Evolutionary conservation across 92 coral and sea anemone genomes (phyloP).

Genomic region (Palythoa grandiflora): DNA sequence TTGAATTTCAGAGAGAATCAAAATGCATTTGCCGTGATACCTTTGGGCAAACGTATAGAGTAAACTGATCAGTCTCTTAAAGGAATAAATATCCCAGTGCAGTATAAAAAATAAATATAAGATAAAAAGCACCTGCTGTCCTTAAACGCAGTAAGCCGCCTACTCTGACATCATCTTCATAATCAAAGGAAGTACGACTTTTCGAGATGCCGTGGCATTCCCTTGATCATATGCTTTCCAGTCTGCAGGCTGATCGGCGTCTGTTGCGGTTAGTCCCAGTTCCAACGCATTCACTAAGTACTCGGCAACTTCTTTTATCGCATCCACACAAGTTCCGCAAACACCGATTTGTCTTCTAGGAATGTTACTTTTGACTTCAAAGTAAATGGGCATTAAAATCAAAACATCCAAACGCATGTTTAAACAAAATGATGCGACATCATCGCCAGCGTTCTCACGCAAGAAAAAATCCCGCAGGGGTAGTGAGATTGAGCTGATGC

Average conservation of each 20-base stretch:
- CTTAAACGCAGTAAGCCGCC: no score
- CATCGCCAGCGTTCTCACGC: constrained; percentile 55
- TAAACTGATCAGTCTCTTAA: no score
- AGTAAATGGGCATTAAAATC: constrained; percentile 81
- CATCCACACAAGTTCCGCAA: constrained; percentile 64
- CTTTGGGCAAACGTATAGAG: no score
- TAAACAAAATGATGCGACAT: constrained; percentile 59
- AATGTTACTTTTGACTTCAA: constrained; percentile 64
- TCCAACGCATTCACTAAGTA: constrained; percentile 50
- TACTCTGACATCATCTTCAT: constrained; percentile 51
- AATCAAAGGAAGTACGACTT: constrained; percentile 80
- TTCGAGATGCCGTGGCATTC: constrained; percentile 79
- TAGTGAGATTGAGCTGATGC: constrained; percentile 79
- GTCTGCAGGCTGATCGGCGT: constrained; percentile 30
- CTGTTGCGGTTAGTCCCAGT: constrained; percentile 41
- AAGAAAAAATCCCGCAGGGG: constrained; percentile 61
- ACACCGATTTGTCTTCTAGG: constrained; percentile 83
- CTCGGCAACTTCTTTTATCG: constrained; percentile 49
- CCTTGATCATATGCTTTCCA: constrained; percentile 75
- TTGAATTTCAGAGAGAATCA: no score
- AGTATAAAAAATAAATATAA: no score
- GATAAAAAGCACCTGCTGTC: no score
- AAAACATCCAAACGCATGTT: constrained; percentile 57
- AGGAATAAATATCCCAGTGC: no score
- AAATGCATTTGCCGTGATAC: no score